These are phyloP conservation scores for Edolisoma coerulescens DNA, from an alignment of 2,113 vertebrate species.

Conservation along the genomic window DNA sequence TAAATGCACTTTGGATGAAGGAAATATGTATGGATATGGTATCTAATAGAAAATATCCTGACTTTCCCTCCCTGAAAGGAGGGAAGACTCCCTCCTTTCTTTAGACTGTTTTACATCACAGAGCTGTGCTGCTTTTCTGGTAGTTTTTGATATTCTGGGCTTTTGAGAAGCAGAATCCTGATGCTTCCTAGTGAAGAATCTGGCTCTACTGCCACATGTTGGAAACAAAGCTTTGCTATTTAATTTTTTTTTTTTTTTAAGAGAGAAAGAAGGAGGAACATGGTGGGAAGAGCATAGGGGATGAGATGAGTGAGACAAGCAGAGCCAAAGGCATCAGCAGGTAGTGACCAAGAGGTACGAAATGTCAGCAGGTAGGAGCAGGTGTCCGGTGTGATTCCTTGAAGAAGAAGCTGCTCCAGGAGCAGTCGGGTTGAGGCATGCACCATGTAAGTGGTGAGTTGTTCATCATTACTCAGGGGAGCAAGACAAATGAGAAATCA, in stretches of 20 bases:
- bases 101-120: background rate
- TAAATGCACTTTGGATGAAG: background rate
- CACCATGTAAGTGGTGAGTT: background rate
- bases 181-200: background rate
- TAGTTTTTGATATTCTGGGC: background rate
- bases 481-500: conserved; percentile 60
- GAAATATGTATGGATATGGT: background rate
- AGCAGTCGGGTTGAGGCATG: background rate
- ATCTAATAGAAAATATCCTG: background rate
- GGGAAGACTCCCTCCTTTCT: background rate
- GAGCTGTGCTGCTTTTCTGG: background rate
- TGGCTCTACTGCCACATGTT: background rate
- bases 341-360: background rate
- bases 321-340: background rate
- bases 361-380: background rate
- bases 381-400: background rate
- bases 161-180: background rate
- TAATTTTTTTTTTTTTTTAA: background rate
- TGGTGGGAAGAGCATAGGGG: accelerated
- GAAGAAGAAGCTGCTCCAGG: background rate
- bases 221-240: background rate
- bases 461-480: conserved; percentile 33
- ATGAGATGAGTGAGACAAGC: background rate
- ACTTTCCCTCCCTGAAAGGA: too few species aligned
- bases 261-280: background rate